These are phyloP conservation scores for Sylvia borin DNA, from an alignment of 2,797 vertebrate genomes.

Conservation along the genomic window DNA sequence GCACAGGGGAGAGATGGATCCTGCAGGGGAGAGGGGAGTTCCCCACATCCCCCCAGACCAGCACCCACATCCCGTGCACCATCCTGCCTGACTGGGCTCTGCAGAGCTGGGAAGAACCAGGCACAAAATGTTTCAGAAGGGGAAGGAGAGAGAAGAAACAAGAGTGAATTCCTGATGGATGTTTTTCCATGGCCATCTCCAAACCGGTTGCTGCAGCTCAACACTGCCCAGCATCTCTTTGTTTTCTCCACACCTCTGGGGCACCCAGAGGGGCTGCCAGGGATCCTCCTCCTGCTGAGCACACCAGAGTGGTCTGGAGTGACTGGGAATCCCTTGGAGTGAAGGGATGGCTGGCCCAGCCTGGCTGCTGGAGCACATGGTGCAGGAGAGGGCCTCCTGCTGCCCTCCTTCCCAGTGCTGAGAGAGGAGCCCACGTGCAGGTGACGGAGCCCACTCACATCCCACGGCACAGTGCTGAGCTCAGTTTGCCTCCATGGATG, in stretches of 20 bases:
- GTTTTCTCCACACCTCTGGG: fast-evolving
- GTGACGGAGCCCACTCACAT: not conserved
- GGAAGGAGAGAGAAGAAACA: not conserved
- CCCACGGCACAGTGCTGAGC: fast-evolving
- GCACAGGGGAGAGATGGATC: not conserved
- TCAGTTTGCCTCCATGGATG: not conserved
- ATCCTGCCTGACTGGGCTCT: not conserved
- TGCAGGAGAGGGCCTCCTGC: not conserved
- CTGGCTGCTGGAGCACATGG: not conserved
- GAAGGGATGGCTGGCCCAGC: not conserved
- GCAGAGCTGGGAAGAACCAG: not conserved
- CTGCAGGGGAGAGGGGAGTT: not conserved
- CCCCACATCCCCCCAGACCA: not conserved
- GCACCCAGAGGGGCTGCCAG: not conserved
- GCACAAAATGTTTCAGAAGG: not conserved
- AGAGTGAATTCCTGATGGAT: not conserved
- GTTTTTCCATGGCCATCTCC: not conserved
- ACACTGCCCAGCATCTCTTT: not conserved
- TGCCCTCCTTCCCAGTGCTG: not conserved
- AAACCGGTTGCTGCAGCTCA: not conserved
- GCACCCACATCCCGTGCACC: fast-evolving
- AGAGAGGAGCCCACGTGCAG: not conserved
- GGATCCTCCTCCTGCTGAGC: not conserved
- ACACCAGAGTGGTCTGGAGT: not conserved
- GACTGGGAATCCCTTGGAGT: not conserved